Conservation (phyloP, 2,888 invertebrate species). For the Drosophila prolongata region DNA sequence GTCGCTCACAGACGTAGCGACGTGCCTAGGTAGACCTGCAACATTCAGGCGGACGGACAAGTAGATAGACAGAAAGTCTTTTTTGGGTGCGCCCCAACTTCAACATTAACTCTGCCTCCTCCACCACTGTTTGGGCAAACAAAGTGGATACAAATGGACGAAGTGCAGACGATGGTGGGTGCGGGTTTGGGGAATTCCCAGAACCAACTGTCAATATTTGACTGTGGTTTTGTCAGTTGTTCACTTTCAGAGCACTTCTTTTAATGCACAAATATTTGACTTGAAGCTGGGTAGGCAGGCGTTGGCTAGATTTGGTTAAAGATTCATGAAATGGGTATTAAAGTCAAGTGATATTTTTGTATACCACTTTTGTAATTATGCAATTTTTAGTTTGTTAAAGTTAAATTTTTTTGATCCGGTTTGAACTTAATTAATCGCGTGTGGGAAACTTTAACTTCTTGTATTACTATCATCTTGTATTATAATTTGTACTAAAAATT, state of each 20-base stretch:
- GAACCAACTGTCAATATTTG: slow-evolving; percentile 70
- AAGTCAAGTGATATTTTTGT: neutral
- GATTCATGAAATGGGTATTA: neutral
- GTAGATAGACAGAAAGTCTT: slow-evolving; percentile 14
- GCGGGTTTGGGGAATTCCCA: slow-evolving; percentile 53
- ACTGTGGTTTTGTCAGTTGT: slow-evolving; percentile 24
- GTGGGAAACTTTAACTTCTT: no score
- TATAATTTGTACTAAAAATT: no score
- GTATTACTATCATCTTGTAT: no score
- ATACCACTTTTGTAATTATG: no score
- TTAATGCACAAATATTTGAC: slow-evolving; percentile 69
- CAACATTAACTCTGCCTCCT: slow-evolving; percentile 11
- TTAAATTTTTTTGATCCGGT: no score
- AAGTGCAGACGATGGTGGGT: slow-evolving; percentile 11
- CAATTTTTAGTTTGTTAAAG: no score
- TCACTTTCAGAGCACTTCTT: slow-evolving; percentile 50
- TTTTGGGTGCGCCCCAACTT: slow-evolving; percentile 47
- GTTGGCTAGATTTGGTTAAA: neutral
- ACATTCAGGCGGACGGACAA: slow-evolving; percentile 11
- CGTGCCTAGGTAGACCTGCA: slow-evolving; percentile 41
- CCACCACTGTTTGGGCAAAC: slow-evolving; percentile 38
- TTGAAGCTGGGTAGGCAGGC: neutral
- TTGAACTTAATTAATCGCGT: no score
- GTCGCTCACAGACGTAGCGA: slow-evolving; percentile 7
- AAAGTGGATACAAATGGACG: slow-evolving; percentile 29